Evolutionary conservation across 2,113 vertebrate genomes (phyloP).

Genomic region (Buteo buteo): DNA sequence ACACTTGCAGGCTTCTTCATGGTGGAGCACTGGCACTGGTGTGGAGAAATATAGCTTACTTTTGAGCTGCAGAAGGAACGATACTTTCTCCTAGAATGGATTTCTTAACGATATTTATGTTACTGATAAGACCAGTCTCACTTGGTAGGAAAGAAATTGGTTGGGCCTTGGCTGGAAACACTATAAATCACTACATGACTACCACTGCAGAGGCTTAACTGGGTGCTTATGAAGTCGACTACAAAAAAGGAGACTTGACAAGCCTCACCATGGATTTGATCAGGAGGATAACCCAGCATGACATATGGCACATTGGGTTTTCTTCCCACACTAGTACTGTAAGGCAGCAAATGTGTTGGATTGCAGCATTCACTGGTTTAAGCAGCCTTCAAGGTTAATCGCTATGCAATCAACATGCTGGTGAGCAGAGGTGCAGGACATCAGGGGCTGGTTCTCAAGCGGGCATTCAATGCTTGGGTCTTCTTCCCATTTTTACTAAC

Average conservation of each 20-base stretch:
- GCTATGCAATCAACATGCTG: background rate
- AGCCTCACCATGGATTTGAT: background rate
- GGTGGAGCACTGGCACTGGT: background rate
- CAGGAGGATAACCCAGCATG: background rate
- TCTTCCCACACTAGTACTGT: background rate
- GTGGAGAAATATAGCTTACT: background rate
- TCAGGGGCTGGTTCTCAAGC: background rate
- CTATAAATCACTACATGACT: background rate
- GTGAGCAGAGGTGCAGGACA: background rate
- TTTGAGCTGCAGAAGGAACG: background rate
- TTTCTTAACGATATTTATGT: background rate
- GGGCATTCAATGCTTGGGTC: background rate
- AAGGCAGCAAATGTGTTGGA: background rate
- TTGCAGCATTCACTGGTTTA: background rate
- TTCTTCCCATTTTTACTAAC: background rate
- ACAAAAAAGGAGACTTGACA: background rate
- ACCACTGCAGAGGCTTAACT: background rate
- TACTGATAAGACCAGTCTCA: background rate
- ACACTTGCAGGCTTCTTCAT: background rate
- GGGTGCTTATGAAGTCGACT: background rate
- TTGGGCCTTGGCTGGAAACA: background rate
- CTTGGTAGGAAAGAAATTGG: background rate
- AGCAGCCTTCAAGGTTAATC: background rate
- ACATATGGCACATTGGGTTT: background rate
- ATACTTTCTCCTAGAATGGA: background rate